Evolutionary conservation across 2,113 vertebrate species (phyloP).

Genomic region (Elephas maximus): DNA sequence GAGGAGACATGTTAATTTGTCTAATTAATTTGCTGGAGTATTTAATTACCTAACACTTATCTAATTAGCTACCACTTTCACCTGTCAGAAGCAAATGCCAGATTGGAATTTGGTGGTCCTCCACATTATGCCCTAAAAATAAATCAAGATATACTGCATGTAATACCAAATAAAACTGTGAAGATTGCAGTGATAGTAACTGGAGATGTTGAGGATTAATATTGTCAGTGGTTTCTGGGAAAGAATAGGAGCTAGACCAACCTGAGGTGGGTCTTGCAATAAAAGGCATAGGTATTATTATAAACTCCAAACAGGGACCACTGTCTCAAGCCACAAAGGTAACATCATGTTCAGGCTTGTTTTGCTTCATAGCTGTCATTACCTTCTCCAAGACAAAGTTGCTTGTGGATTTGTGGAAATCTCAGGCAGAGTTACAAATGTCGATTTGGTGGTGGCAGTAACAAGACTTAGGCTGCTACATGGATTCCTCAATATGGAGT

Average conservation of each 20-base stretch:
- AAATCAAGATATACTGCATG: neutral
- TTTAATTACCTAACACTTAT: conserved; percentile 76
- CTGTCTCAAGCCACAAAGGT: neutral
- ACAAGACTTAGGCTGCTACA: neutral
- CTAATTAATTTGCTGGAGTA: conserved; percentile 61
- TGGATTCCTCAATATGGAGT: neutral
- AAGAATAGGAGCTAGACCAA: neutral
- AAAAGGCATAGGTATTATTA: neutral
- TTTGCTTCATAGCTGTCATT: neutral
- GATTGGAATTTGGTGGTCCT: conserved; percentile 35
- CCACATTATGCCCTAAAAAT: conserved; percentile 42
- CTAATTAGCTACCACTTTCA: conserved; percentile 79
- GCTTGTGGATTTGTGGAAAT: neutral
- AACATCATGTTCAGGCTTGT: neutral
- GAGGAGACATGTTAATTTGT: conserved; percentile 56
- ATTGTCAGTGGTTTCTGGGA: neutral
- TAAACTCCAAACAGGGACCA: neutral
- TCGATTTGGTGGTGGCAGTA: neutral
- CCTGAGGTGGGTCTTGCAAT: neutral
- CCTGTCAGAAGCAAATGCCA: conserved; percentile 60
- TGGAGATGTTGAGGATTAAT: neutral
- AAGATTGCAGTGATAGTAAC: neutral
- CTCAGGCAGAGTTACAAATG: neutral
- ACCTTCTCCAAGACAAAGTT: neutral
- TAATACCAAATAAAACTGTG: neutral